Percentiles rank a stretch among this genome's conserved stretches.
These are phyloP conservation scores for Salticus scenicus DNA, from an alignment of 2,888 invertebrate species.

Conservation along the genomic window DNA sequence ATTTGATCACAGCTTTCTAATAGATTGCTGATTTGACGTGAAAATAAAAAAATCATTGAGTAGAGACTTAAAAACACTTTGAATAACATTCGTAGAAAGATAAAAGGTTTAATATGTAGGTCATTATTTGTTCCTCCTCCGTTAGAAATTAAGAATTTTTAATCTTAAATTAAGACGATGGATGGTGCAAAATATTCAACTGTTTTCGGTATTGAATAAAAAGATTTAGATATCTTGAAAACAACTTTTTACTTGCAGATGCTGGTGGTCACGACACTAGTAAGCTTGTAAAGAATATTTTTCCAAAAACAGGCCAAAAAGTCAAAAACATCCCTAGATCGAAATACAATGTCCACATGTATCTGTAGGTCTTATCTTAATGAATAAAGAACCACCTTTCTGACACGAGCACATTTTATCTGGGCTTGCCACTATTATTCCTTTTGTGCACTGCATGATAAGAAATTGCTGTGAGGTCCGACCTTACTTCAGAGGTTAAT, in stretches of 20 bases:
- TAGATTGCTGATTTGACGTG: too few relatives aligned
- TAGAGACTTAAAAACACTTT: too few relatives aligned
- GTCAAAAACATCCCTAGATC: conserved; percentile 38
- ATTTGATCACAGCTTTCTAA: too few relatives aligned
- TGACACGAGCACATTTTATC: conserved; percentile 47
- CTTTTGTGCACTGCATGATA: conserved; percentile 40
- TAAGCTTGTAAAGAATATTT: conserved; percentile 23
- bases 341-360: conserved; percentile 29
- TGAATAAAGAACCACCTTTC: conserved; percentile 51
- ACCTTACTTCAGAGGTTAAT: conserved; percentile 37
- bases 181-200: conserved; percentile 29
- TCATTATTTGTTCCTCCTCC: background rate
- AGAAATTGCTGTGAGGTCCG: conserved; percentile 54
- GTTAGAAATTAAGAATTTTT: conserved; percentile 23
- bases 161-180: conserved; percentile 23
- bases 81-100: too few relatives aligned
- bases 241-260: conserved; percentile 20
- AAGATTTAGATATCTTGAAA: conserved; percentile 40
- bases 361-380: conserved; percentile 51
- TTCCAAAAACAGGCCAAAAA: conserved; percentile 47
- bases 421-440: conserved; percentile 55
- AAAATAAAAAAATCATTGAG: too few relatives aligned
- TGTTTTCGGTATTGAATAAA: conserved; percentile 34
- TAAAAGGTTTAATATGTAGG: too few relatives aligned
- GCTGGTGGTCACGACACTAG: conserved; percentile 44